These are phyloP conservation scores for Parapsyche elsis DNA, from an alignment of 1,140 invertebrate species.

Conservation along the genomic window DNA sequence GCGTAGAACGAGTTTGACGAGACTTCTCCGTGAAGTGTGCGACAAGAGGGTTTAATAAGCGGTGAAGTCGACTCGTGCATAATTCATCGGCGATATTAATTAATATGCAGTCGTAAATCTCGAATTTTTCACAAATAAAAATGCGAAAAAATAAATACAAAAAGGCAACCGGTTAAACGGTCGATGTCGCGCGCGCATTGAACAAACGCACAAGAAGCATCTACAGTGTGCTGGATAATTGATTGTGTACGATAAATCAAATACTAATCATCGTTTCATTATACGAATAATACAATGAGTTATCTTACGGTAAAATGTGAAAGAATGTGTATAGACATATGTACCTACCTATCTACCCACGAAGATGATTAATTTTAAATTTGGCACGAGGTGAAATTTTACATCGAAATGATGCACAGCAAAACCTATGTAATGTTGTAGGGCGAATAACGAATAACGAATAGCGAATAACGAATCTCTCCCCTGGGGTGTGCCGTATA, in stretches of 20 bases:
- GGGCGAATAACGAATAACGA: no score
- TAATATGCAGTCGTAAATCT: constrained; percentile 29
- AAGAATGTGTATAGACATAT: no score
- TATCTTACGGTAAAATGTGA: no score
- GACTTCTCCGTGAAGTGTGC: background rate
- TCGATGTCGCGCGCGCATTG: constrained; percentile 1
- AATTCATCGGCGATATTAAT: constrained; percentile 24
- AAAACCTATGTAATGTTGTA: no score
- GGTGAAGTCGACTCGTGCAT: constrained; percentile 27
- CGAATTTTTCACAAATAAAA: constrained; percentile 4
- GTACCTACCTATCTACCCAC: background rate
- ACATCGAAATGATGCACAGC: no score
- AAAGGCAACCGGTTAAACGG: background rate
- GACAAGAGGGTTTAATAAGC: constrained; percentile 21
- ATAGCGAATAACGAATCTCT: no score
- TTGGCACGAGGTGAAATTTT: no score
- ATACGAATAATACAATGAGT: background rate
- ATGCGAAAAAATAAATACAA: background rate
- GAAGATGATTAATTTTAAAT: no score
- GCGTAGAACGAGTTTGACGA: constrained; percentile 10
- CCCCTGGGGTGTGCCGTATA: no score
- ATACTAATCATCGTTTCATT: constrained; percentile 10
- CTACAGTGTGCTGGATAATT: no score
- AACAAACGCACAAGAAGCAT: background rate
- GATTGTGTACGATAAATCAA: background rate